A percentile compares a stretch with the other conserved stretches of the same genome.
These are phyloP conservation scores for Mizuhopecten yessoensis DNA, from an alignment of 1,140 invertebrate genomes.

Conservation along the genomic window DNA sequence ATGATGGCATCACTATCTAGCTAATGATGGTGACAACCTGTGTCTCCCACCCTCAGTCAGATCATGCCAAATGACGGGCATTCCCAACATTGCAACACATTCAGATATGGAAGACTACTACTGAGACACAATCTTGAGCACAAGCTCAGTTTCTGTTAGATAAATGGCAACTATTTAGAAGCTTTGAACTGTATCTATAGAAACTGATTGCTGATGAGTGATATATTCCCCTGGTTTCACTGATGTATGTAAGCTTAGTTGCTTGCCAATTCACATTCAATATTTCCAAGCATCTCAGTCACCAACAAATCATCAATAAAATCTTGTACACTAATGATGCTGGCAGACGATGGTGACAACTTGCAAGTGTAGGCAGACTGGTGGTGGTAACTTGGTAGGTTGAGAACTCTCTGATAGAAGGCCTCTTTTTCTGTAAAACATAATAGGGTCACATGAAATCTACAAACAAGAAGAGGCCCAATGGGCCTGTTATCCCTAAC, in stretches of 20 bases:
- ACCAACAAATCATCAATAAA: neutral
- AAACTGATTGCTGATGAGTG: neutral
- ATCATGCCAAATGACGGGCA: neutral
- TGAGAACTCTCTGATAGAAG: neutral
- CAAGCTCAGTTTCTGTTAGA: neutral
- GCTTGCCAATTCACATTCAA: neutral
- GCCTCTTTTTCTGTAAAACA: slow-evolving; percentile 30
- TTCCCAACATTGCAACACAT: slow-evolving; percentile 23
- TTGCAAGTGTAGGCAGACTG: neutral
- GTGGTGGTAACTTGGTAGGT: neutral
- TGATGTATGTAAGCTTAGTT: slow-evolving; percentile 20
- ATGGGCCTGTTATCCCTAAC: no score
- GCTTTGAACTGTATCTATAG: neutral
- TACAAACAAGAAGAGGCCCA: no score
- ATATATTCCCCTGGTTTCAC: neutral
- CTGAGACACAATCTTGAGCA: neutral
- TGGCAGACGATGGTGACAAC: neutral
- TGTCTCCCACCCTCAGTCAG: neutral
- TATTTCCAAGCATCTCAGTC: neutral
- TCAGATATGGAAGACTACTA: neutral
- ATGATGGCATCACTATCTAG: neutral
- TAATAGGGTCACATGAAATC: neutral
- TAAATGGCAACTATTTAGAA: slow-evolving; percentile 14
- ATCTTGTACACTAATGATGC: neutral
- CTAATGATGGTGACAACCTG: neutral